Percentiles rank a stretch among this genome's conserved stretches.
These are phyloP conservation scores for Drosophila pandora DNA, from an alignment of 1,140 invertebrate species.

Conservation along the genomic window DNA sequence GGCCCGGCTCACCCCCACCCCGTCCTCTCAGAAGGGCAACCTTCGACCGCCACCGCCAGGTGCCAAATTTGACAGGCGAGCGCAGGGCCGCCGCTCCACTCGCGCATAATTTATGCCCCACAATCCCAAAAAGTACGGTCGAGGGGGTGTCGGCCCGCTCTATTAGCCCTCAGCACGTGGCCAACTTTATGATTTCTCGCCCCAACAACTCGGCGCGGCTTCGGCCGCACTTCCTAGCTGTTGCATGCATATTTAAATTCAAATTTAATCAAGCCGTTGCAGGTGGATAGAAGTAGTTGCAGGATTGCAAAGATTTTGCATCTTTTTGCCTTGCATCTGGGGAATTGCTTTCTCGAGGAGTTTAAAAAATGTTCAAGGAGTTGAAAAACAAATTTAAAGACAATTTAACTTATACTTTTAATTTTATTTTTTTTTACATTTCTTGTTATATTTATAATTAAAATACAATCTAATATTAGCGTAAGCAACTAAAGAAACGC, in stretches of 20 bases:
- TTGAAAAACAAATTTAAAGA: too few relatives aligned
- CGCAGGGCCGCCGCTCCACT: conserved; percentile 16
- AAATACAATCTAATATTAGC: too few relatives aligned
- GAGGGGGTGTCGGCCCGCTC: conserved; percentile 2
- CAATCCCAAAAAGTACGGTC: conserved; percentile 7
- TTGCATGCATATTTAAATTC: conserved; percentile 59
- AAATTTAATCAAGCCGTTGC: conserved; percentile 66
- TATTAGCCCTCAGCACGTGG: conserved; percentile 53
- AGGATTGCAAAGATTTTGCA: not conserved
- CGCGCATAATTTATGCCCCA: conserved; percentile 67
- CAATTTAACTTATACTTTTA: too few relatives aligned
- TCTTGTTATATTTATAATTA: too few relatives aligned
- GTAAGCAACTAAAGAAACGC: too few relatives aligned
- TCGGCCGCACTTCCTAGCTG: conserved; percentile 2
- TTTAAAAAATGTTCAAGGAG: not conserved
- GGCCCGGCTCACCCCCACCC: conserved; percentile 36
- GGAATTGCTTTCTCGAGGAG: not conserved
- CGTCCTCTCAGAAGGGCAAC: conserved; percentile 50
- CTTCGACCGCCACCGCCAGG: conserved; percentile 61
- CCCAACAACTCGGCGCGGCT: not conserved
- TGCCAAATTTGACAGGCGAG: conserved; percentile 60
- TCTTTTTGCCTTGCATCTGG: conserved; percentile 1
- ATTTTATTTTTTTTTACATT: too few relatives aligned
- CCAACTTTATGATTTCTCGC: conserved; percentile 66
- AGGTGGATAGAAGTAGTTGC: conserved; percentile 9